Percentiles rank a stretch among this genome's conserved stretches.
phyloP scores from a whole-genome alignment of 2,113 vertebrate genomes.

The Mormoops blainvillei region DNA sequence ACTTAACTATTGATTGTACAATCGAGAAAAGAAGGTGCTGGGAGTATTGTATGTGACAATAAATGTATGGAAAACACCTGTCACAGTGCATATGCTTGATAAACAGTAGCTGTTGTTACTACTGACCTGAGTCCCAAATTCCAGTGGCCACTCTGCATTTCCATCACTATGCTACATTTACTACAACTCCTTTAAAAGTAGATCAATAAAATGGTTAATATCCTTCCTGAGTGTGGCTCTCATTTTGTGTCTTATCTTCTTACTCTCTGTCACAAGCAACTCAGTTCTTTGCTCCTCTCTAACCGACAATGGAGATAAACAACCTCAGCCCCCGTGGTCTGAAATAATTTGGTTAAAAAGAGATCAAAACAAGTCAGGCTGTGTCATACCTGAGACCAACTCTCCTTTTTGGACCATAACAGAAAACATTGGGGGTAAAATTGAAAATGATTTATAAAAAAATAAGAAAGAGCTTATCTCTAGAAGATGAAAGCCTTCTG shows the following conservation, averaged over 20 bases:
- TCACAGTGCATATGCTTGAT: background rate
- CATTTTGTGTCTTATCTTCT: background rate
- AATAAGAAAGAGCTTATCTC: background rate
- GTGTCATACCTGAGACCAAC: background rate
- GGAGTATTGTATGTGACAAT: background rate
- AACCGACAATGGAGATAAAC: background rate
- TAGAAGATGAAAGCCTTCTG: slow-evolving; percentile 24
- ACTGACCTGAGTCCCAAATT: background rate
- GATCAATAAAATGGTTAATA: background rate
- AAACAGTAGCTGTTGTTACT: background rate
- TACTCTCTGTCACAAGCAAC: background rate
- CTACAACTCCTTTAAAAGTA: background rate
- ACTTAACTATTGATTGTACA: background rate
- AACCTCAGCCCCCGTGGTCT: background rate
- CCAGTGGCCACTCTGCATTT: background rate
- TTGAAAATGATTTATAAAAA: background rate
- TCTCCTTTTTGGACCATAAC: background rate
- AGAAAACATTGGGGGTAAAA: slow-evolving; percentile 31
- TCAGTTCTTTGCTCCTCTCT: background rate
- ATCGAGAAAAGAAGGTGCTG: background rate
- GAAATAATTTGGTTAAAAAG: slow-evolving; percentile 13
- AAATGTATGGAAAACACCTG: background rate
- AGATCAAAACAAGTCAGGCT: background rate
- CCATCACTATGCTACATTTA: too few relatives aligned
- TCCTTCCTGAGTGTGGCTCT: background rate